phyloP scores from a whole-genome alignment of 2,113 vertebrate genomes.

The Reinhardtius hippoglossoides region DNA sequence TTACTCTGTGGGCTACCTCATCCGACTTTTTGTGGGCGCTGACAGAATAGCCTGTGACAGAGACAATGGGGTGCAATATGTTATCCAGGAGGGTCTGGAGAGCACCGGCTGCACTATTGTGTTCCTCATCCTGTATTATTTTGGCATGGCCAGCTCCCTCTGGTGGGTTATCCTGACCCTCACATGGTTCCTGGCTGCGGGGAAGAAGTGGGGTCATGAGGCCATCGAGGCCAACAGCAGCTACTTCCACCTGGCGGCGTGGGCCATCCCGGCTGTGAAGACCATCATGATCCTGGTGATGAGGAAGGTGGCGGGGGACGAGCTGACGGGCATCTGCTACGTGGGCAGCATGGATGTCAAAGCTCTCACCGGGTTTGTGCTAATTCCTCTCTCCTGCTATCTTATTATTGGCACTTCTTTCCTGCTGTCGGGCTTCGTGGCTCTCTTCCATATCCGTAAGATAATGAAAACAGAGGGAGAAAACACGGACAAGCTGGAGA shows the following conservation, averaged over 20 bases:
- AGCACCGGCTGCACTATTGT: conserved; percentile 97
- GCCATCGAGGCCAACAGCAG: conserved; percentile 98
- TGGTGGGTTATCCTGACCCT: conserved; percentile 98
- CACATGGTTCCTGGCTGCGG: conserved; percentile 96
- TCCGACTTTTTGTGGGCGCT: conserved; percentile 93
- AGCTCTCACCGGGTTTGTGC: conserved; percentile 93
- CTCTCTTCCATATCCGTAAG: conserved; percentile 95
- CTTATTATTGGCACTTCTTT: conserved; percentile 95
- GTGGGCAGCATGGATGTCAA: conserved; percentile 97
- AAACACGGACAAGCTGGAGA: conserved; percentile 96
- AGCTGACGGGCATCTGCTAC: conserved; percentile 95
- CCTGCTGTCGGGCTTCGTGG: conserved; percentile 94
- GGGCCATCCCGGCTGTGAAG: conserved; percentile 95
- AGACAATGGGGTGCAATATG: conserved; percentile 94
- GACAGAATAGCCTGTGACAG: conserved; percentile 95
- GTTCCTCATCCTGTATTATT: conserved; percentile 97
- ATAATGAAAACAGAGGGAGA: conserved; percentile 98
- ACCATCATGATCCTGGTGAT: conserved; percentile 96
- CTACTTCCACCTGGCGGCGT: conserved; percentile 97
- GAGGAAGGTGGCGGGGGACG: conserved; percentile 96
- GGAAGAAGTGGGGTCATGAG: conserved; percentile 98
- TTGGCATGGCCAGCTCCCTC: conserved; percentile 97
- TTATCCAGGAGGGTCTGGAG: conserved; percentile 98
- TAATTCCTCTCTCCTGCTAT: conserved; percentile 94
- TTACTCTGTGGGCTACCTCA: conserved; percentile 95